These are phyloP conservation scores for Brachionus rotundiformis DNA, from an alignment of 1,140 invertebrate species.

Conservation along the genomic window DNA sequence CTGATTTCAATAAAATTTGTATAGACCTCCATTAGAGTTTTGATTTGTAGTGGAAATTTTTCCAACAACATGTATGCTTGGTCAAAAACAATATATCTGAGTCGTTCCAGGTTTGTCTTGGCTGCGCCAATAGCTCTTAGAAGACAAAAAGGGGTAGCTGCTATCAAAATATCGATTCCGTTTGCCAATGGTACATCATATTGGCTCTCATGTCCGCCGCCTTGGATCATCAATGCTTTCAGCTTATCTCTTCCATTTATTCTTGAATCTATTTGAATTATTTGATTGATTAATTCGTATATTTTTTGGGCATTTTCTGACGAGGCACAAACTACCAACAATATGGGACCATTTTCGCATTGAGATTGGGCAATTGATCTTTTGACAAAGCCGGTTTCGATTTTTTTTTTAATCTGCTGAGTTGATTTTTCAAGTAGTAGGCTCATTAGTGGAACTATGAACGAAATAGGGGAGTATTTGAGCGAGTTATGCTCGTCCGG, in stretches of 20 bases:
- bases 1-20: conserved; percentile 22
- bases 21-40: conserved; percentile 24
- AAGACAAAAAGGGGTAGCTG: conserved; percentile 48
- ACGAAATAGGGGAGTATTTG: neutral
- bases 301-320: conserved; percentile 32
- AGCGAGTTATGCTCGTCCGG: neutral
- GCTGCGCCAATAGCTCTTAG: conserved; percentile 5
- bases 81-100: conserved; percentile 27
- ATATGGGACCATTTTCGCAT: conserved; percentile 37
- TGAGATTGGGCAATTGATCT: neutral
- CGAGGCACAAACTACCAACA: conserved; percentile 20
- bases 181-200: conserved; percentile 37
- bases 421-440: neutral
- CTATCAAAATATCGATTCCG: conserved; percentile 32
- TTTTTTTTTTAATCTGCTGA: neutral
- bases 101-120: conserved; percentile 39
- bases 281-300: conserved; percentile 29
- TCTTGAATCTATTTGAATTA: conserved; percentile 4
- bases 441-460: neutral
- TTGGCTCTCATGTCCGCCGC: conserved; percentile 23
- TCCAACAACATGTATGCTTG: neutral
- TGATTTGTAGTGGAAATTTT: conserved; percentile 45
- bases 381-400: conserved; percentile 4
- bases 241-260: neutral
- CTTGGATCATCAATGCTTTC: conserved; percentile 30